These are phyloP conservation scores for Phylloscopus trochilus DNA, from an alignment of 2,113 vertebrate species.

Conservation along the genomic window DNA sequence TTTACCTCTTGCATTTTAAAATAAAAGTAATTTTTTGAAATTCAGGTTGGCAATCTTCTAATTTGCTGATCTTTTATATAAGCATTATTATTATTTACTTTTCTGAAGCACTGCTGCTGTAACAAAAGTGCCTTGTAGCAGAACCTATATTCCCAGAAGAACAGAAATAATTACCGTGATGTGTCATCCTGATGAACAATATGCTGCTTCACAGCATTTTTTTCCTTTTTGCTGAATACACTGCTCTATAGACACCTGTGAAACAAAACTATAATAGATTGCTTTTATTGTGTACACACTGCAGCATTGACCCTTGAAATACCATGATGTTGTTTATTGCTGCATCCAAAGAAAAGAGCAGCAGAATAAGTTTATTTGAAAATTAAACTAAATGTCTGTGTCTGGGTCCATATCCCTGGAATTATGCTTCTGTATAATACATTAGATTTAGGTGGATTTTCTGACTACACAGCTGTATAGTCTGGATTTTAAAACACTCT, in stretches of 20 bases:
- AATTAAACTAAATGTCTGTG: background rate
- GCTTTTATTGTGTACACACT: background rate
- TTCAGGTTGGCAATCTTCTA: background rate
- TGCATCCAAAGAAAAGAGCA: background rate
- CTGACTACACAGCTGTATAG: background rate
- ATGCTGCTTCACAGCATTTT: background rate
- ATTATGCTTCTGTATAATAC: background rate
- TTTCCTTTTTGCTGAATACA: constrained; percentile 28
- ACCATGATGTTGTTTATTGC: background rate
- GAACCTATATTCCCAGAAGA: constrained; percentile 41
- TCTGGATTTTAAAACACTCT: background rate
- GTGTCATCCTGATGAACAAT: constrained; percentile 47
- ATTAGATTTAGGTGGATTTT: background rate
- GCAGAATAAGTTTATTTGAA: background rate
- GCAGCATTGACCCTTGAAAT: background rate
- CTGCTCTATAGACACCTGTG: constrained; percentile 42
- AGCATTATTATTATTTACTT: background rate
- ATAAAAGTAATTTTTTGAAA: background rate
- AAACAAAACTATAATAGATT: constrained; percentile 48
- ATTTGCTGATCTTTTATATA: background rate
- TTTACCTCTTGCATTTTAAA: background rate
- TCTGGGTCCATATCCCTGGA: background rate
- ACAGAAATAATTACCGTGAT: constrained; percentile 27
- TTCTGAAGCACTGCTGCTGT: background rate
- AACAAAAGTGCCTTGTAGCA: constrained; percentile 6